phyloP scores from a whole-genome alignment of 2,797 vertebrate species.

The Crenuchus spilurus region DNA sequence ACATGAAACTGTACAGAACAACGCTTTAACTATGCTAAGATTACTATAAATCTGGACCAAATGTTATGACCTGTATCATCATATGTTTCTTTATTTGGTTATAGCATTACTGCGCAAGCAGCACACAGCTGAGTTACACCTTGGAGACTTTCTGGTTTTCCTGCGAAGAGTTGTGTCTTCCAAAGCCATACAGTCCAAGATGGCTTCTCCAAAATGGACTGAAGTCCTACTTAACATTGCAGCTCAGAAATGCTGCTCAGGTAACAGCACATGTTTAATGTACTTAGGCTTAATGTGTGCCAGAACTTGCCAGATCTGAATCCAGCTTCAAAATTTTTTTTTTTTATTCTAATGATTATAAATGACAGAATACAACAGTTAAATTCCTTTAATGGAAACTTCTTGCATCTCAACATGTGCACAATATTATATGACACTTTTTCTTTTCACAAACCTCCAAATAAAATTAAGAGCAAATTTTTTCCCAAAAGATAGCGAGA shows the following conservation, averaged over 20 bases:
- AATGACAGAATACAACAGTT: too few species aligned
- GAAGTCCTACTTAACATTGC: conserved; percentile 97
- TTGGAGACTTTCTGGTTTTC: conserved; percentile 97
- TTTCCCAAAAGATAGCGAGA: too few species aligned
- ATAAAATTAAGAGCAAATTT: too few species aligned
- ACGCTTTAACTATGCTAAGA: background rate
- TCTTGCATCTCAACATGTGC: too few species aligned
- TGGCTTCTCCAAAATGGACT: conserved; percentile 99
- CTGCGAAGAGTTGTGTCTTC: conserved; percentile 95
- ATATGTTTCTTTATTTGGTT: conserved; percentile 34
- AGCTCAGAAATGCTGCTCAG: conserved; percentile 96
- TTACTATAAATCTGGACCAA: background rate
- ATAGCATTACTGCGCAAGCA: conserved; percentile 89
- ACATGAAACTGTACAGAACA: too few species aligned
- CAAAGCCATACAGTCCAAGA: conserved; percentile 98
- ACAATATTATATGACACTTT: too few species aligned
- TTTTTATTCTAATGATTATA: too few species aligned
- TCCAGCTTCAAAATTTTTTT: too few species aligned
- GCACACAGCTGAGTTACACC: conserved; percentile 91
- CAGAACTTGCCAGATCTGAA: too few species aligned
- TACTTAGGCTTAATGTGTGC: too few species aligned
- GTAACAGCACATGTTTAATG: conserved; percentile 73
- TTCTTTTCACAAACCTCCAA: too few species aligned
- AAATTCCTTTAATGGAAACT: too few species aligned
- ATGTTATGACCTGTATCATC: background rate